These are phyloP conservation scores for Ursus arctos DNA, from an alignment of 2,113 vertebrate genomes.

Conservation along the genomic window DNA sequence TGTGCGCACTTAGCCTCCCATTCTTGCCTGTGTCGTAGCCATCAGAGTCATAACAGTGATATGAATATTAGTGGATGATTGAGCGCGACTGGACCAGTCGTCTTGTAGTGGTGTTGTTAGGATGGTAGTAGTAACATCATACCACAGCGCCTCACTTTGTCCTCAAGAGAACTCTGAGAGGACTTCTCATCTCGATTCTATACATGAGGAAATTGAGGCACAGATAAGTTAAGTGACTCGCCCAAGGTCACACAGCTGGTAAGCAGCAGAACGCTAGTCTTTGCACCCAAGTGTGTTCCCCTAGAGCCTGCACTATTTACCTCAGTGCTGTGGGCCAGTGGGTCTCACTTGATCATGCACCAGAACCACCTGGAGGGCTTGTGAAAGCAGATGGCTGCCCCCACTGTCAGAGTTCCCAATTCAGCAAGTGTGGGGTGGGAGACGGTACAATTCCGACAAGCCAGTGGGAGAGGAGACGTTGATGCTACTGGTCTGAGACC, in stretches of 20 bases:
- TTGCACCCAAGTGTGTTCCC: not conserved
- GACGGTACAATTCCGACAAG: not conserved
- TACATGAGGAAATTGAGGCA: not conserved
- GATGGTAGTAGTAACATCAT: not conserved
- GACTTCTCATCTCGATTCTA: not conserved
- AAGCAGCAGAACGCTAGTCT: not conserved
- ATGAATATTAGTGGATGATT: not conserved
- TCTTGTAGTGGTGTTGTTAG: not conserved
- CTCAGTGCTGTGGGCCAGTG: not conserved
- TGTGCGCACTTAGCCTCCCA: not conserved
- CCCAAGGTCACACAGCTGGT: not conserved
- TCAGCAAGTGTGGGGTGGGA: not conserved
- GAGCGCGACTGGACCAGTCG: not conserved
- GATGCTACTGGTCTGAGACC: not conserved
- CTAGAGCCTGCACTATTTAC: not conserved
- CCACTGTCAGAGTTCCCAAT: not conserved
- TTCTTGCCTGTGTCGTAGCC: not conserved
- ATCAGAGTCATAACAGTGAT: not conserved
- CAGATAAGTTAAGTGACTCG: conserved; percentile 28
- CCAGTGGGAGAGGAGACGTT: not conserved
- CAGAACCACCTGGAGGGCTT: not conserved
- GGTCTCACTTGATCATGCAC: not conserved
- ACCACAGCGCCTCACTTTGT: not conserved
- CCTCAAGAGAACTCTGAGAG: not conserved
- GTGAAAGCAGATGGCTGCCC: not conserved